phyloP scores from a whole-genome alignment of 2,888 invertebrate species.

The Nomada lathburiana region DNA sequence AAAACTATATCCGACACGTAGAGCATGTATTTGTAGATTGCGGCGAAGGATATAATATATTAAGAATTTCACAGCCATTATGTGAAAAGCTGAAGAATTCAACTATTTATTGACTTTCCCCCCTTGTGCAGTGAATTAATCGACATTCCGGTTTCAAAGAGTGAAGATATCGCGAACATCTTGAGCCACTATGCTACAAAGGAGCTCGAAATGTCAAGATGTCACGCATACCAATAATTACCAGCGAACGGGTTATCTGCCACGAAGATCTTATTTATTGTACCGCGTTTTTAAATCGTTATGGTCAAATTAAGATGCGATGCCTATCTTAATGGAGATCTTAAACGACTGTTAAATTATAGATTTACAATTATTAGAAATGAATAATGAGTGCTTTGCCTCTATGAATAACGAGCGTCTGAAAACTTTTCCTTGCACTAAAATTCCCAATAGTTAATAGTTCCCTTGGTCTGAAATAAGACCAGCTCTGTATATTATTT shows the following conservation, averaged over 20 bases:
- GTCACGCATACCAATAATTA: conserved; percentile 26
- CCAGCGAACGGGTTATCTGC: conserved; percentile 24
- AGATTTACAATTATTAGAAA: neutral
- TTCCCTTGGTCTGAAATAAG: too few species aligned
- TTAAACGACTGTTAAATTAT: conserved; percentile 16
- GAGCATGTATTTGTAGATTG: too few species aligned
- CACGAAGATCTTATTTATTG: conserved; percentile 15
- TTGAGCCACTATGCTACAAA: neutral
- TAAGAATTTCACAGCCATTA: too few species aligned
- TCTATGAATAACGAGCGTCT: neutral
- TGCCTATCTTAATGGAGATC: conserved; percentile 3
- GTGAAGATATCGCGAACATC: neutral
- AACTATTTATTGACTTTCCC: too few species aligned
- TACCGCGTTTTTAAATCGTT: neutral
- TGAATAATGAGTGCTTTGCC: neutral
- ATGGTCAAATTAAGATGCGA: neutral
- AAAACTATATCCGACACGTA: too few species aligned
- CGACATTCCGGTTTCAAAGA: neutral
- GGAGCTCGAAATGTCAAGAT: neutral
- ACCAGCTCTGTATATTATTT: too few species aligned
- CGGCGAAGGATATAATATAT: too few species aligned
- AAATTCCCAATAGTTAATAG: neutral
- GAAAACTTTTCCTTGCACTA: neutral
- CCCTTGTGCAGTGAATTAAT: neutral
- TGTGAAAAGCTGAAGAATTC: too few species aligned